Evolutionary conservation across 2,113 vertebrate genomes (phyloP), one percentile per base, ranked within the genome.

Genomic region (Centropus bengalensis): DNA sequence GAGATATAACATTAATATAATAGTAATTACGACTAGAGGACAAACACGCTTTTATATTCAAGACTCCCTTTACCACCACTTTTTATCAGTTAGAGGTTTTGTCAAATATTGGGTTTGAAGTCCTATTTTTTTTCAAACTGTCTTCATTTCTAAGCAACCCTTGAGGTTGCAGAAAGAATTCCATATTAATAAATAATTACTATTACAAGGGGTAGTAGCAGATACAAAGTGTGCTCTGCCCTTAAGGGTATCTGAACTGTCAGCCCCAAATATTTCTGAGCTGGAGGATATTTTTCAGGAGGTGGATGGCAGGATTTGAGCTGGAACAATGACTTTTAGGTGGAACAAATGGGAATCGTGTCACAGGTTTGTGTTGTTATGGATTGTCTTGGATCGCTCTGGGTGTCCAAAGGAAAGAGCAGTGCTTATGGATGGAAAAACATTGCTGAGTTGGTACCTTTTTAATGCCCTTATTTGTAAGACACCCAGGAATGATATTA

Each of bases 311-410:
- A 76, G 64, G 85, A 78, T 83, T 76, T 91, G 40, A 91, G 38
- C 21, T 88, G 44, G 68, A 66, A 26, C 54, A 70, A 51, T 17
- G 64, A 55, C 17, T 28, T 60, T 94, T 60, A 70, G 54, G 30
- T 33, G 42, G 86, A 82, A 81, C 47, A 75, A 83, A 58, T 88
- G 33, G 63, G 78, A 94, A 40, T 36, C 67, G 10, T 91, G 55
- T 94, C 12, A 3, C 73, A 30, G 86, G 24, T n/a, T 94, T 69
- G 70, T 88, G 24, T n/a, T 94, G 69, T 74, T 88, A 68, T 26
- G 62, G 59, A 64, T 97, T 94, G 47, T 68, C 38, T 96, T 77
- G 27, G 8, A 14, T 92, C 95, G 27, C 77, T 95, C 5, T 66
- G 11, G 73, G 55, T 86, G 7, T 33, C 70, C 36, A 76, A 84